Evolutionary conservation across 2,888 invertebrate species (phyloP).

Genomic region (Polydesmus complanatus): DNA sequence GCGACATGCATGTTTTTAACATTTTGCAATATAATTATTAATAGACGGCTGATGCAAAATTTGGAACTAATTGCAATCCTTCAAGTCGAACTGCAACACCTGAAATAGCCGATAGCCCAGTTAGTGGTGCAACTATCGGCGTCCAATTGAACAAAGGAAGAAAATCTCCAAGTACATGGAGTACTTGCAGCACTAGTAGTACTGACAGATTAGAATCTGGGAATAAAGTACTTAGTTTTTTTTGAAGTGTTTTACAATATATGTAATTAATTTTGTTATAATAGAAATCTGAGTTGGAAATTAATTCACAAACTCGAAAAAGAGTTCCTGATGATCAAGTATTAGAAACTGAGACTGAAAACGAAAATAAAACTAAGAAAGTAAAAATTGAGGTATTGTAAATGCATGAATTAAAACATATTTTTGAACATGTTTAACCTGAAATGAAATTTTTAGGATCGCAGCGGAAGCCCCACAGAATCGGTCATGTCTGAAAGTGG

Average conservation of each 20-base stretch:
- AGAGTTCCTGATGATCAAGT: constrained; percentile 2
- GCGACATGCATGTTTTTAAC: too few relatives aligned
- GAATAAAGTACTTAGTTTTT: constrained; percentile 16
- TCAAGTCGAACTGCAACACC: constrained; percentile 22
- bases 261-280: background rate
- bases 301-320: background rate
- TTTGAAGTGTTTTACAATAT: background rate
- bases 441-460: constrained; percentile 21
- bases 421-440: background rate
- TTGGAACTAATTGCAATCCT: constrained; percentile 10
- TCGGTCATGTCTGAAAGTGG: constrained; percentile 24
- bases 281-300: constrained; percentile 7
- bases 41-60: constrained; percentile 7
- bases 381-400: constrained; percentile 9
- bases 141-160: constrained; percentile 25
- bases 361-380: constrained; percentile 14
- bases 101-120: constrained; percentile 26
- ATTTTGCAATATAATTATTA: too few relatives aligned
- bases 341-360: constrained; percentile 5
- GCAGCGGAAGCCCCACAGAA: constrained; percentile 29
- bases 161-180: constrained; percentile 30
- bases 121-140: constrained; percentile 21
- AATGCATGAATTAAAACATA: background rate
- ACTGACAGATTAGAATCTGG: constrained; percentile 22
- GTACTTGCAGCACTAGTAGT: constrained; percentile 30